Evolutionary conservation across 2,113 vertebrate genomes (phyloP).

Genomic region (Phyllostomus discolor): DNA sequence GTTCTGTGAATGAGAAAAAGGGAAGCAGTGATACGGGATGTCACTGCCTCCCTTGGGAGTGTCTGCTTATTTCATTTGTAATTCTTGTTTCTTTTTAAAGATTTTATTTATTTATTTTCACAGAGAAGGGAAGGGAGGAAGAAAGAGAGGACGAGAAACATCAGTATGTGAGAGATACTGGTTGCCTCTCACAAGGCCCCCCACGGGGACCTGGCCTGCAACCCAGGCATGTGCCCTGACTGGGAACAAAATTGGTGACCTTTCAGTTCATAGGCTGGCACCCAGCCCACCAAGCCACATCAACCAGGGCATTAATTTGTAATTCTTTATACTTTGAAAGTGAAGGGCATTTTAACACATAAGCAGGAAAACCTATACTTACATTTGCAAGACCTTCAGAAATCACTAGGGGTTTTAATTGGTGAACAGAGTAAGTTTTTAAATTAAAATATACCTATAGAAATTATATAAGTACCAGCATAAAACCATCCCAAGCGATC

Average conservation of each 20-base stretch:
- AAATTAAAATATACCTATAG: neutral
- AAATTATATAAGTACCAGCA: neutral
- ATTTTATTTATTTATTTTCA: too few relatives aligned
- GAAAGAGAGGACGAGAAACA: too few relatives aligned
- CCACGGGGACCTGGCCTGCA: too few relatives aligned
- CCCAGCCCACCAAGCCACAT: too few relatives aligned
- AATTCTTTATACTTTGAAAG: constrained; percentile 1
- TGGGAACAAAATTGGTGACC: too few relatives aligned
- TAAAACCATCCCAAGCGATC: neutral
- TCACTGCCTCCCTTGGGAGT: neutral
- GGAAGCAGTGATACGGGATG: neutral
- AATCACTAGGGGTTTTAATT: constrained; percentile 34
- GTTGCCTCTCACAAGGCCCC: too few relatives aligned
- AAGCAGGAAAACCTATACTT: constrained; percentile 8
- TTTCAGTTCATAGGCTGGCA: too few relatives aligned
- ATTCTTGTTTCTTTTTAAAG: too few relatives aligned
- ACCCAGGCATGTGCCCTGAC: too few relatives aligned
- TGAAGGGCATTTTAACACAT: neutral
- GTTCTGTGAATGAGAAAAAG: constrained; percentile 40
- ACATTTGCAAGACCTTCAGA: neutral
- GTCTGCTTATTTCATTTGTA: constrained; percentile 30
- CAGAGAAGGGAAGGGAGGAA: too few relatives aligned
- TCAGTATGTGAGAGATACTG: too few relatives aligned
- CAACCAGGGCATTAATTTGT: too few relatives aligned
- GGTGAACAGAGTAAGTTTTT: neutral